Conservation (phyloP, 2,113 vertebrate species). For the Epinephelus cyanopodus region DNA sequence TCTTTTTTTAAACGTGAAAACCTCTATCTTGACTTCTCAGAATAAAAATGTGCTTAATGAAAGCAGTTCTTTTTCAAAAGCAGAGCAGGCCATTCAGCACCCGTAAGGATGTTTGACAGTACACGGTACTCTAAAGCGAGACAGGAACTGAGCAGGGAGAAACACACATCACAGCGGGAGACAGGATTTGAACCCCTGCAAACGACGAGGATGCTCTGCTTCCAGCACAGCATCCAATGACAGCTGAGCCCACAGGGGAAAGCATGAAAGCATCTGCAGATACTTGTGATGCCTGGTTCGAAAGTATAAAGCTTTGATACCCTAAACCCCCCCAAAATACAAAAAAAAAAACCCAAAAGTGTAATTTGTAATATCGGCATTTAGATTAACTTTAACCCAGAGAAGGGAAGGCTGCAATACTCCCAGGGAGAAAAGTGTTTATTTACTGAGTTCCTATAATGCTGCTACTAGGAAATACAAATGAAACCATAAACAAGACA, state of each 20-base stretch:
- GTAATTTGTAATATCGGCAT: slow-evolving; percentile 28
- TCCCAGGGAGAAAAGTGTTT: background rate
- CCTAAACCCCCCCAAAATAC: background rate
- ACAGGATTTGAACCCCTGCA: background rate
- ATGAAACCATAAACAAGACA: background rate
- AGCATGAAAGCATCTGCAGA: slow-evolving; percentile 38
- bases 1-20: background rate
- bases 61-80: background rate
- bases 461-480: background rate
- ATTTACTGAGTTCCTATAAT: background rate
- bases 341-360: slow-evolving; percentile 16
- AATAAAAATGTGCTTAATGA: background rate
- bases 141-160: slow-evolving; percentile 8
- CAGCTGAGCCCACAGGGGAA: slow-evolving; percentile 28
- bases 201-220: slow-evolving; percentile 12
- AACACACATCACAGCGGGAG: slow-evolving; percentile 50
- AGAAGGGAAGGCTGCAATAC: background rate
- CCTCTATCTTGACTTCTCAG: background rate
- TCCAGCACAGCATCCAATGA: slow-evolving; percentile 13
- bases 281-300: slow-evolving; percentile 19
- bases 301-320: slow-evolving; percentile 36
- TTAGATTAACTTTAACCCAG: slow-evolving; percentile 11
- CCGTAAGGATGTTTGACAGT: slow-evolving; percentile 14
- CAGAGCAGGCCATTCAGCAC: background rate
- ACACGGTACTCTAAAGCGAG: background rate